Percentiles rank a stretch among this genome's conserved stretches.
phyloP scores from a whole-genome alignment of 92 coral and sea anemone genomes.

The Epizoanthus scotinus region DNA sequence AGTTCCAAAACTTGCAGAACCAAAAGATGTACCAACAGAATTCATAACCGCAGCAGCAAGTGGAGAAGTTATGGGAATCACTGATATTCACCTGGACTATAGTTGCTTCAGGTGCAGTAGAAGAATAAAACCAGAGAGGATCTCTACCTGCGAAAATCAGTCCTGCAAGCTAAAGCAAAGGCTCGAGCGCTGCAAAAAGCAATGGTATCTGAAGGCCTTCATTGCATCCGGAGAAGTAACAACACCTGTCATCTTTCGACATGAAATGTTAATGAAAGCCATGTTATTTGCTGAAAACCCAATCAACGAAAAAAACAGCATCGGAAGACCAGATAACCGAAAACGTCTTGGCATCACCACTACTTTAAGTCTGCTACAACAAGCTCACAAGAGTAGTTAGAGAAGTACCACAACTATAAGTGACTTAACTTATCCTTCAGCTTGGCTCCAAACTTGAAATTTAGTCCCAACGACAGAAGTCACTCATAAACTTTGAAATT shows the following conservation, averaged over 20 bases:
- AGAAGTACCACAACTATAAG: too few species aligned
- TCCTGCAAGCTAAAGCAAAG: constrained; percentile 22
- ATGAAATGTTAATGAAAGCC: constrained; percentile 15
- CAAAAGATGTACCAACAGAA: constrained; percentile 30
- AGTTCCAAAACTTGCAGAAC: constrained; percentile 15
- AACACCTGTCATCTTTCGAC: neutral
- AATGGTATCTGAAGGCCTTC: constrained; percentile 16
- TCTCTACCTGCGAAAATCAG: constrained; percentile 6
- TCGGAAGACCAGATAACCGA: too few species aligned
- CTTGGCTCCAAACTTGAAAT: too few species aligned
- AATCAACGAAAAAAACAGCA: too few species aligned
- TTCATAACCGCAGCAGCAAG: constrained; percentile 4
- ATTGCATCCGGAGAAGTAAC: neutral
- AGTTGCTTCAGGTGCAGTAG: constrained; percentile 33
- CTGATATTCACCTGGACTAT: constrained; percentile 14
- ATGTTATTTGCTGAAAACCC: neutral
- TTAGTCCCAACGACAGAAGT: too few species aligned
- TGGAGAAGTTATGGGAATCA: constrained; percentile 13
- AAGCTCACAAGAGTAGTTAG: too few species aligned
- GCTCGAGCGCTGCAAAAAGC: constrained; percentile 23
- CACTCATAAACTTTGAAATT: too few species aligned
- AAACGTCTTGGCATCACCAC: too few species aligned
- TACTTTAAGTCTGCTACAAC: too few species aligned
- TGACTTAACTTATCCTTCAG: too few species aligned
- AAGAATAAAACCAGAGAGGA: neutral